Evolutionary conservation across 2,888 invertebrate species (phyloP).

Genomic region (Diarsia dahlii): DNA sequence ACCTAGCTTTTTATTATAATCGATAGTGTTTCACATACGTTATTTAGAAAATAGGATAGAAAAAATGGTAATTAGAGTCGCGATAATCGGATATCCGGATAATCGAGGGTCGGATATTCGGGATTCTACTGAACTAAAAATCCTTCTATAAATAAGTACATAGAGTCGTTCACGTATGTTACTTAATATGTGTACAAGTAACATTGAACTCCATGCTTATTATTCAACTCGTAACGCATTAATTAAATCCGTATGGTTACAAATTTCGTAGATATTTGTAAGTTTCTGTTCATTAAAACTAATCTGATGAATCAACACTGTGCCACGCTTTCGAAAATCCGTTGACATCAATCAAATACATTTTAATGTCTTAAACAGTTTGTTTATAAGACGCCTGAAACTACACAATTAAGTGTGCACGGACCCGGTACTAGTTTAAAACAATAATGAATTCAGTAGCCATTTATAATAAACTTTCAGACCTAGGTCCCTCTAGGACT

Average conservation of each 20-base stretch:
- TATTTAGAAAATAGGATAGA: too few species aligned
- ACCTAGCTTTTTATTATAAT: too few species aligned
- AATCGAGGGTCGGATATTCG: too few species aligned
- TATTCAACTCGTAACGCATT: slow-evolving; percentile 25
- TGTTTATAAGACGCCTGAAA: slow-evolving; percentile 3
- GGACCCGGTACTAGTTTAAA: background rate
- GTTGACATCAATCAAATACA: slow-evolving; percentile 20
- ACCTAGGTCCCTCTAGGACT: background rate
- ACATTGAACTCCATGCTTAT: slow-evolving; percentile 21
- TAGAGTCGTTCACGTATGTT: slow-evolving; percentile 3
- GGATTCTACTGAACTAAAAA: background rate
- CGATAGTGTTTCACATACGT: too few species aligned
- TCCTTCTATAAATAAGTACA: background rate
- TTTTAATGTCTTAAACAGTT: slow-evolving; percentile 13
- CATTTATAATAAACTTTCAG: background rate
- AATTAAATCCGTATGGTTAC: slow-evolving; percentile 29
- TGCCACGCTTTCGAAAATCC: slow-evolving; percentile 20
- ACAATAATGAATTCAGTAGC: background rate
- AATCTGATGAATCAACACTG: slow-evolving; percentile 28
- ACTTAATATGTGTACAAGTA: slow-evolving; percentile 14
- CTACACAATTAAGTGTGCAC: background rate
- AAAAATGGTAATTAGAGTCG: too few species aligned
- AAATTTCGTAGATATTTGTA: slow-evolving; percentile 1
- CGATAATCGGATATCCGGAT: too few species aligned
- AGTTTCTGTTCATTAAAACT: slow-evolving; percentile 36